Base-by-base conservation (phyloP, 2,888 invertebrate genomes). In the Helicoverpa assulta region DNA sequence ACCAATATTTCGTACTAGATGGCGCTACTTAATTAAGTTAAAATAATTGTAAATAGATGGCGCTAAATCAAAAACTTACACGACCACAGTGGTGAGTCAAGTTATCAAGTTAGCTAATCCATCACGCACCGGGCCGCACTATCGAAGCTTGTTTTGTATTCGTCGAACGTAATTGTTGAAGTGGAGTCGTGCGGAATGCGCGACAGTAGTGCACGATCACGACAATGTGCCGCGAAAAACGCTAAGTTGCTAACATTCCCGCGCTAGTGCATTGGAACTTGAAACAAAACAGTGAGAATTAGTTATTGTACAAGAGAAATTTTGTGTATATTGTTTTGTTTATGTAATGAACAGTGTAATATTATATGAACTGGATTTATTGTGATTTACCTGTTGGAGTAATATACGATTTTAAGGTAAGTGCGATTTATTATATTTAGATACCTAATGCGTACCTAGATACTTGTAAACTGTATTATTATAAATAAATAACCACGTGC, bases 211-310 rank as follows among this genome's bases (percentile, higher is more conserved):
- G 90, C 89, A 91, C 91, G 89, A 86, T 83, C 83, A 84, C 84
- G 80, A 91, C 89, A 90, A 93, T 93, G 91, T 87, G 83, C 85
- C 86, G 90, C 90, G 92, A 94, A 94, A 91, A 92, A 89, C 69
- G 85, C 86, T 78, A 63, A 78, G 18, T 63, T 73, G 56, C 47
- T 88, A 80, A 89, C 86, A 88, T 92, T 93, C 90, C 89, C 89
- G 92, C 91, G 92, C 87, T 81, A 88, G 91, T 93, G 89, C 82
- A 84, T 83, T 87, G 86, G 68, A 89, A 88, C 87, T 91, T 88
- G 69, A 71, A 86, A 86, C 88, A 92, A 92, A 94, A 93, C 91
- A 91, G 92, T 94, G 94, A 91, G 92, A 92, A 92, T 87, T 74
- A 74, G 86, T 85, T 86, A 61, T 62, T 78, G 76, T 83, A 86